Conservation (phyloP, 2,797 vertebrate genomes). For the Etheostoma nigrum region DNA sequence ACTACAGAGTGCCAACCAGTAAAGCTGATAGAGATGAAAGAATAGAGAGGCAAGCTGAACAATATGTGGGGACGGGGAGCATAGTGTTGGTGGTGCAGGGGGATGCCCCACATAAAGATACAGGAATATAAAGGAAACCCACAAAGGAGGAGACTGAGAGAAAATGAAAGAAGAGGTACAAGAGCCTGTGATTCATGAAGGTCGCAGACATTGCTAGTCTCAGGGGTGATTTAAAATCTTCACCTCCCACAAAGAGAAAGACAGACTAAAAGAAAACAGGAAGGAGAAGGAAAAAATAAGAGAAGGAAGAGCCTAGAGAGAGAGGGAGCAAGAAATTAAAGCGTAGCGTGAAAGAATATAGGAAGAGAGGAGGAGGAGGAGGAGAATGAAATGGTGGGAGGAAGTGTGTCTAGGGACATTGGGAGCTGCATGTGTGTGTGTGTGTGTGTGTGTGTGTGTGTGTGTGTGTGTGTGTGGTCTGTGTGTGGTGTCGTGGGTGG, state of each 20-base stretch:
- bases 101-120: constrained; percentile 71
- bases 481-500: no score
- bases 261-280: constrained; percentile 35
- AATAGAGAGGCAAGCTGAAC: constrained; percentile 52
- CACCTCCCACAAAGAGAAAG: constrained; percentile 62
- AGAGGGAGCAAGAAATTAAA: constrained; percentile 19
- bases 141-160: constrained; percentile 46
- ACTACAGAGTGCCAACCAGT: constrained; percentile 26
- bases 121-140: constrained; percentile 61
- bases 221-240: constrained; percentile 74
- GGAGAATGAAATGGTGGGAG: constrained; percentile 51
- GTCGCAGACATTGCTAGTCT: constrained; percentile 74
- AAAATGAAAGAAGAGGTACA: constrained; percentile 58
- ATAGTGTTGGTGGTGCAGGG: constrained; percentile 7
- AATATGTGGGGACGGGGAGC: constrained; percentile 45
- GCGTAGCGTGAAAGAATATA: constrained; percentile 31
- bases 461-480: constrained; percentile 29
- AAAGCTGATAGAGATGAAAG: constrained; percentile 47
- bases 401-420: constrained; percentile 57
- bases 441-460: constrained; percentile 20
- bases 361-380: neutral
- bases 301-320: constrained; percentile 4
- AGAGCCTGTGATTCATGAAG: constrained; percentile 71
- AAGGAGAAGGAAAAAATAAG: constrained; percentile 15
- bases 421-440: constrained; percentile 28